A percentile compares a stretch with the other conserved stretches of the same genome.
These are phyloP conservation scores for Platygyra sinensis DNA, from an alignment of 64 coral and sea anemone genomes.

Conservation along the genomic window DNA sequence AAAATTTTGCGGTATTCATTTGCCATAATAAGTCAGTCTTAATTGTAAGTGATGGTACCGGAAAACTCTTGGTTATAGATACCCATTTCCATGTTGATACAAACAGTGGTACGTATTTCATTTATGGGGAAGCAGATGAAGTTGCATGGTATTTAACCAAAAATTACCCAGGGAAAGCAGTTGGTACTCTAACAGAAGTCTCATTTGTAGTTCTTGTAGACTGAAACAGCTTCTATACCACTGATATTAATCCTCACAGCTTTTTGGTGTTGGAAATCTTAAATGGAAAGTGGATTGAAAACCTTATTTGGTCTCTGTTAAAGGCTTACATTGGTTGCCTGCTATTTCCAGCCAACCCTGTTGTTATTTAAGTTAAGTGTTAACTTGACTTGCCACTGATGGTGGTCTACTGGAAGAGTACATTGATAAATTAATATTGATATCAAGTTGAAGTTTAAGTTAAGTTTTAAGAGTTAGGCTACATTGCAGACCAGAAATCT, in stretches of 20 bases:
- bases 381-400: neutral
- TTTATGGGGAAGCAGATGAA: slow-evolving; percentile 9
- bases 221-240: neutral
- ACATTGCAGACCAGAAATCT: neutral
- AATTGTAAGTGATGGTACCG: no score
- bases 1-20: no score
- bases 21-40: no score
- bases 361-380: neutral
- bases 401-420: slow-evolving; percentile 6
- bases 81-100: slow-evolving; percentile 32
- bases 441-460: slow-evolving; percentile 9
- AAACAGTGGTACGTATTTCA: slow-evolving; percentile 18
- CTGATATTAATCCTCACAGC: neutral
- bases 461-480: neutral
- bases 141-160: slow-evolving; percentile 31
- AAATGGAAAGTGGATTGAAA: no score
- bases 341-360: neutral
- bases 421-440: neutral
- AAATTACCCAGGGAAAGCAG: slow-evolving; percentile 24
- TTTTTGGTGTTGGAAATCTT: no score
- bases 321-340: neutral
- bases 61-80: slow-evolving; percentile 8
- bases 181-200: slow-evolving; percentile 18
- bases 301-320: neutral
- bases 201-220: slow-evolving; percentile 26